phyloP scores from a whole-genome alignment of 1,140 invertebrate species.

The Rhagoletis pomonella region DNA sequence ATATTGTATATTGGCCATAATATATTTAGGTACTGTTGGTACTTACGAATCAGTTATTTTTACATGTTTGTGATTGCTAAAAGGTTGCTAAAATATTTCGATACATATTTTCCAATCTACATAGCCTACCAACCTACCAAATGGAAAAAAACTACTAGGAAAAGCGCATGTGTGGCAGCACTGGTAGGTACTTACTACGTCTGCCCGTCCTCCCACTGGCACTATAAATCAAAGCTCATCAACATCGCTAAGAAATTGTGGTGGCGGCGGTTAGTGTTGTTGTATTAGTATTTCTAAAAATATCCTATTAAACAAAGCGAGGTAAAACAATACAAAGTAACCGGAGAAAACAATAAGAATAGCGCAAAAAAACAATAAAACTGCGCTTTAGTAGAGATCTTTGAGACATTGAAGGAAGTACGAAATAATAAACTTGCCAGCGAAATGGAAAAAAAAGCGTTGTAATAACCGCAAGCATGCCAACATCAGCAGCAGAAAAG shows the following conservation, averaged over 20 bases:
- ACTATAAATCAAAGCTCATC: not conserved
- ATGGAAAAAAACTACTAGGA: too few species aligned
- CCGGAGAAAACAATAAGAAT: not conserved
- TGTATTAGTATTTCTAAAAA: conserved; percentile 40
- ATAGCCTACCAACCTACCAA: too few species aligned
- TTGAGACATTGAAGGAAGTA: conserved; percentile 12
- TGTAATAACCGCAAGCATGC: not conserved
- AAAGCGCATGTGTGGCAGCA: too few species aligned
- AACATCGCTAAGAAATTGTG: not conserved
- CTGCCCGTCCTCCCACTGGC: not conserved
- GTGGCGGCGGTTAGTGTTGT: conserved; percentile 11
- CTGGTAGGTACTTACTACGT: too few species aligned
- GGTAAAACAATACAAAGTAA: conserved; percentile 43
- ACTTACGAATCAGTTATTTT: too few species aligned
- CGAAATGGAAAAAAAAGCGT: not conserved
- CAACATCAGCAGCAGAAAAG: not conserved
- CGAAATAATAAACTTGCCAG: conserved; percentile 26
- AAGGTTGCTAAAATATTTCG: too few species aligned
- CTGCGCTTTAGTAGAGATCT: not conserved
- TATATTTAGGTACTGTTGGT: too few species aligned
- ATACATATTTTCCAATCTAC: too few species aligned
- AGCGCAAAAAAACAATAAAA: not conserved
- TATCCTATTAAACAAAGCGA: conserved; percentile 37
- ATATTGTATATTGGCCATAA: too few species aligned
- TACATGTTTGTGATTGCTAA: too few species aligned